Conservation (phyloP, 1,140 invertebrate species). For the Pseudomyrmex flavicornis region DNA sequence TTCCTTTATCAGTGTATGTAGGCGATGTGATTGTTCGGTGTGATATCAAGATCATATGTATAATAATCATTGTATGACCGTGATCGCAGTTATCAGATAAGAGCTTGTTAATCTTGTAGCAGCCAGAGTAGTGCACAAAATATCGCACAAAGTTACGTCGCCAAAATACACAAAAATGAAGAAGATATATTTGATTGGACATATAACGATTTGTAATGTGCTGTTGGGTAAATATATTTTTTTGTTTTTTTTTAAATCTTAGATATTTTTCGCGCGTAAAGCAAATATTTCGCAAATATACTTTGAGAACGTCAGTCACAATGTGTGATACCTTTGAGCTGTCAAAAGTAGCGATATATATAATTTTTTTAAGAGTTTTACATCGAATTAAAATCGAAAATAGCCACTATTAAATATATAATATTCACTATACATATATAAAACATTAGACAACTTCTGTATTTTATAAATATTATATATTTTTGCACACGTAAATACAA, state of each 20-base stretch:
- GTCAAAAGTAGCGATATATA: neutral
- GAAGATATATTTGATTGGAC: neutral
- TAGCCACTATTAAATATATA: too few relatives aligned
- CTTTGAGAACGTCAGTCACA: neutral
- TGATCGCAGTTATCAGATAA: conserved; percentile 63
- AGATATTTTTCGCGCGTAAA: neutral
- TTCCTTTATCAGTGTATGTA: neutral
- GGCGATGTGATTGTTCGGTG: neutral
- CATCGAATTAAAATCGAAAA: too few relatives aligned
- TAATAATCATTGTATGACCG: neutral
- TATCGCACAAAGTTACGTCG: neutral
- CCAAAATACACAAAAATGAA: conserved; percentile 35
- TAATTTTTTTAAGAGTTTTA: neutral
- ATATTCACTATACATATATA: neutral
- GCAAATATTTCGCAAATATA: conserved; percentile 32
- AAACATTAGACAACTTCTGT: neutral
- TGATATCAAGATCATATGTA: neutral
- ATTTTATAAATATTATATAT: conserved; percentile 18
- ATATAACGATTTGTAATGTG: conserved; percentile 29
- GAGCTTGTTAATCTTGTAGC: neutral
- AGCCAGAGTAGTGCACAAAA: neutral
- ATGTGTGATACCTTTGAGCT: neutral
- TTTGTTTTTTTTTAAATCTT: conserved; percentile 14
- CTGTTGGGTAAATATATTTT: conserved; percentile 42
- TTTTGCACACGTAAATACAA: conserved; percentile 16